Evolutionary conservation across 2,113 vertebrate genomes (phyloP).

Genomic region (Psephotus haematonotus): DNA sequence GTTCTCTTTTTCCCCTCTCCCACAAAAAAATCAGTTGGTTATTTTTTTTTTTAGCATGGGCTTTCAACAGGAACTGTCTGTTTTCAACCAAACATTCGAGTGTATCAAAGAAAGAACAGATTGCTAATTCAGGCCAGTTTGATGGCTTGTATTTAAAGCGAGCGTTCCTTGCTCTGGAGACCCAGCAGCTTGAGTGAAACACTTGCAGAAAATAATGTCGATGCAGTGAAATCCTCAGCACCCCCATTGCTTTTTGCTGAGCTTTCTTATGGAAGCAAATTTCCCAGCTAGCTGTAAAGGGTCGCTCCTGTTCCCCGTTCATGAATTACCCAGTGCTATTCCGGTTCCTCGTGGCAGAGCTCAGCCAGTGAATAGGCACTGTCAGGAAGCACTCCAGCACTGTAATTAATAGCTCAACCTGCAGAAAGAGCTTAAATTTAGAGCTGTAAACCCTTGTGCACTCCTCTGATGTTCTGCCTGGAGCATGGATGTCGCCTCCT

Average conservation of each 20-base stretch:
- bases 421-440: slow-evolving; percentile 23
- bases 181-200: neutral
- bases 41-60: neutral
- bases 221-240: neutral
- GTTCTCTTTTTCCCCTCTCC: neutral
- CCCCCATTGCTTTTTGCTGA: neutral
- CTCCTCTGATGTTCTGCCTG: neutral
- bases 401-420: slow-evolving; percentile 40
- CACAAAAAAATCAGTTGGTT: neutral
- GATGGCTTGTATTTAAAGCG: neutral
- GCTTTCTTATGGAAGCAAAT: neutral
- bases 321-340: slow-evolving; percentile 6
- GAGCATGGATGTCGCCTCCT: neutral
- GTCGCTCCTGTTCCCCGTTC: neutral
- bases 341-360: slow-evolving; percentile 1
- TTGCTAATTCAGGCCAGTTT: slow-evolving; percentile 4
- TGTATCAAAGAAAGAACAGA: neutral
- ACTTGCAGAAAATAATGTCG: neutral
- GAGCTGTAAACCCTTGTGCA: neutral
- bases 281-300: neutral
- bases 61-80: slow-evolving; percentile 1
- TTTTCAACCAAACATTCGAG: neutral
- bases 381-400: slow-evolving; percentile 13
- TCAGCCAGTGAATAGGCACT: neutral
- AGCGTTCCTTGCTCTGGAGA: neutral